phyloP scores from a whole-genome alignment of 1,140 invertebrate genomes.

The Arctopsyche grandis region DNA sequence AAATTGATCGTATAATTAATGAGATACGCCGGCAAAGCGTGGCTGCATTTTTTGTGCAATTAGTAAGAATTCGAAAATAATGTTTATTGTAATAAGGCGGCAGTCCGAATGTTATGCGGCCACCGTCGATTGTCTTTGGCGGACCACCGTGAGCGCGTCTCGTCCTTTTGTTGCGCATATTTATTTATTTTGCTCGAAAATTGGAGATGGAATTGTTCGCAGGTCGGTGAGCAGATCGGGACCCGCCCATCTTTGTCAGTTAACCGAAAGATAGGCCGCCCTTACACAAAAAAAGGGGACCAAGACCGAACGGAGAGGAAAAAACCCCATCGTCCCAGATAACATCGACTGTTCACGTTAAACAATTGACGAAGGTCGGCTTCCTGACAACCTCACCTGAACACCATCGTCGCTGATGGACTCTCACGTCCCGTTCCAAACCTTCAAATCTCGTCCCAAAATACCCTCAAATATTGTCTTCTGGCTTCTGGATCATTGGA shows the following conservation, averaged over 20 bases:
- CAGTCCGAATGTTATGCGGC: conserved; percentile 1
- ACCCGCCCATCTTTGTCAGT: conserved; percentile 35
- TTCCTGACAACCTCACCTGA: conserved; percentile 14
- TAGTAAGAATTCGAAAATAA: too few species aligned
- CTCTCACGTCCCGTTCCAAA: neutral
- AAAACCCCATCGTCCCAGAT: conserved; percentile 15
- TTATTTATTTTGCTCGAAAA: conserved; percentile 35
- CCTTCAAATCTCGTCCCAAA: too few species aligned
- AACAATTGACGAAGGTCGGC: conserved; percentile 38
- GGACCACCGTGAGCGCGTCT: conserved; percentile 28
- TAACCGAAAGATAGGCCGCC: conserved; percentile 22
- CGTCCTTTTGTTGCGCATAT: conserved; percentile 10
- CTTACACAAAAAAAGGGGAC: conserved; percentile 12
- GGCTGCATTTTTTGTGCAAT: too few species aligned
- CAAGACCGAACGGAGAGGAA: neutral
- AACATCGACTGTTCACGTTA: conserved; percentile 30
- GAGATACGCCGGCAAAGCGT: too few species aligned
- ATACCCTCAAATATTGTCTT: too few species aligned
- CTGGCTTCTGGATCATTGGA: too few species aligned
- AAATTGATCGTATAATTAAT: too few species aligned
- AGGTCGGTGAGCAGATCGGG: conserved; percentile 28
- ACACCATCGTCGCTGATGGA: neutral
- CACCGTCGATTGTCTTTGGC: conserved; percentile 6
- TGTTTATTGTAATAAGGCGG: too few species aligned
- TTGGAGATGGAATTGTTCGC: conserved; percentile 27